Evolutionary conservation across 2,797 vertebrate species (phyloP).

Genomic region (Phoebastria nigripes): DNA sequence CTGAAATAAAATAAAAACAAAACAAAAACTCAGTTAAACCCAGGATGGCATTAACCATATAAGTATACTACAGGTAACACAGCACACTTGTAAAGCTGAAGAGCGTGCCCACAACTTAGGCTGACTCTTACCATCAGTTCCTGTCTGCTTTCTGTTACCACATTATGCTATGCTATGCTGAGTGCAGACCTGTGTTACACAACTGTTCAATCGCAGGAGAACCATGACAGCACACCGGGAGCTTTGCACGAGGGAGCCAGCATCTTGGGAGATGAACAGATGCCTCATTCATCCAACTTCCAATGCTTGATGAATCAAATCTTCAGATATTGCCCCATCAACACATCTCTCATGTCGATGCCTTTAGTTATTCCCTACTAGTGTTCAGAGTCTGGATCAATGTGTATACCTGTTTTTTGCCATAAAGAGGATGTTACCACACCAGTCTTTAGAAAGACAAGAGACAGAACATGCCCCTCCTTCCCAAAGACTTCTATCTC

Average conservation of each 20-base stretch:
- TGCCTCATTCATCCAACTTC: background rate
- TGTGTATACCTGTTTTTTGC: background rate
- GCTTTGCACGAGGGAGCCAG: background rate
- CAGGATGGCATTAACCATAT: background rate
- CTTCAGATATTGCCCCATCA: background rate
- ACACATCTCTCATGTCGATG: background rate
- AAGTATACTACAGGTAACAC: background rate
- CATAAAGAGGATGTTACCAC: background rate
- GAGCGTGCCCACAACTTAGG: background rate
- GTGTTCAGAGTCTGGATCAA: background rate
- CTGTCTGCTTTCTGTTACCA: background rate
- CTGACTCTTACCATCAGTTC: background rate
- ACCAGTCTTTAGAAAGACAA: background rate
- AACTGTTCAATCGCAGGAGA: background rate
- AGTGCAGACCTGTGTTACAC: background rate
- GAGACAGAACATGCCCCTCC: background rate
- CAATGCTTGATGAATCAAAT: background rate
- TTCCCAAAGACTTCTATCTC: background rate
- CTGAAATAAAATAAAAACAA: background rate
- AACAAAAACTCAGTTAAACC: background rate
- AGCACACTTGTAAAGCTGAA: background rate
- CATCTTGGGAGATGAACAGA: background rate
- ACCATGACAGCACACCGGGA: background rate
- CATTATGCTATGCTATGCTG: rapidly evolving
- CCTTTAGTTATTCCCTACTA: background rate